Percentiles rank a stretch among this genome's conserved stretches.
Evolutionary conservation across 2,888 invertebrate genomes (phyloP).

Genomic region (Pseudanteris insignis): DNA sequence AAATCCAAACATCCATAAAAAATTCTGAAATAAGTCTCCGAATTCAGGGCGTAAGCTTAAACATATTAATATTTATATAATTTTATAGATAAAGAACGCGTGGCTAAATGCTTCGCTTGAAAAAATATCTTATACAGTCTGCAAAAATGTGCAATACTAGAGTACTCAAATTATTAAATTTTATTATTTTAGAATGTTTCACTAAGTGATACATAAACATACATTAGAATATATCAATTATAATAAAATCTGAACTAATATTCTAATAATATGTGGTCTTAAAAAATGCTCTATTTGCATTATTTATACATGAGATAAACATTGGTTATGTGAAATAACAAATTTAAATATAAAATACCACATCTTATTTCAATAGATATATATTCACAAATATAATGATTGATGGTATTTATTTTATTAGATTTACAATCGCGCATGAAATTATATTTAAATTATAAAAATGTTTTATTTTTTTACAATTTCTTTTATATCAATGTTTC

Average conservation of each 20-base stretch:
- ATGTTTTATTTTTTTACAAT: conserved; percentile 15
- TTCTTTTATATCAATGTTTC: conserved; percentile 8
- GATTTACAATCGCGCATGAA: too few species aligned
- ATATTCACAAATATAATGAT: too few species aligned
- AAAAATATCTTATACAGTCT: too few species aligned
- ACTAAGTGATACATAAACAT: conserved; percentile 7
- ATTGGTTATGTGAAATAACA: too few species aligned
- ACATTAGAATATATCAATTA: conserved; percentile 1
- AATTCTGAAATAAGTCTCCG: conserved; percentile 29
- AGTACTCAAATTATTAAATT: conserved; percentile 21
- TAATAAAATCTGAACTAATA: conserved; percentile 17
- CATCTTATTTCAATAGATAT: too few species aligned
- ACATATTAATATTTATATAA: conserved; percentile 30
- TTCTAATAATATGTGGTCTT: conserved; percentile 31
- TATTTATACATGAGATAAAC: conserved; percentile 14
- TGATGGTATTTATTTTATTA: too few species aligned
- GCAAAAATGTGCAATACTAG: conserved; percentile 23
- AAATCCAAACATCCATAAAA: conserved; percentile 16
- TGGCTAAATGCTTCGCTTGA: too few species aligned
- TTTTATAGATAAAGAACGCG: conserved; percentile 32
- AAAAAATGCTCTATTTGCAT: conserved; percentile 1
- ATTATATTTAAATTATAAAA: too few species aligned
- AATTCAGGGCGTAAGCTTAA: conserved; percentile 11
- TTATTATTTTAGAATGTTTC: not conserved
- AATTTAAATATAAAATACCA: too few species aligned